These are phyloP conservation scores for Tachina fera DNA, from an alignment of 2,888 invertebrate genomes.

Conservation along the genomic window DNA sequence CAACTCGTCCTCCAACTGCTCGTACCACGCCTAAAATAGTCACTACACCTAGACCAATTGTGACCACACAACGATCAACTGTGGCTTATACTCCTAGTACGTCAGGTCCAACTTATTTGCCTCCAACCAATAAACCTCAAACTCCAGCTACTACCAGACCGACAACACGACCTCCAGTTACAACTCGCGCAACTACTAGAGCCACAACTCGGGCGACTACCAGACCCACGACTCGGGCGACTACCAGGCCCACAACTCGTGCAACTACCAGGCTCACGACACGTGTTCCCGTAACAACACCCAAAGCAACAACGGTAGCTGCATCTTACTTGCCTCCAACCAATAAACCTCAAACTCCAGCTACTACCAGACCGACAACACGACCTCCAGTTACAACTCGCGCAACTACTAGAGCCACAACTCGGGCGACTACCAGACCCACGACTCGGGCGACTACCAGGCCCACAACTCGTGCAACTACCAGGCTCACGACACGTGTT, in stretches of 20 bases:
- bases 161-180: too few species aligned
- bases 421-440: constrained; percentile 28
- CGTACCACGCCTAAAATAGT: too few species aligned
- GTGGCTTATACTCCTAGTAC: too few species aligned
- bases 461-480: constrained; percentile 73
- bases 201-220: too few species aligned
- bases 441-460: constrained; percentile 26
- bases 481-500: constrained; percentile 44
- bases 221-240: constrained; percentile 58
- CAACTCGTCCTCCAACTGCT: constrained; percentile 60
- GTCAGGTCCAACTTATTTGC: constrained; percentile 69
- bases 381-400: constrained; percentile 49
- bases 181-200: too few species aligned
- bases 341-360: constrained; percentile 58
- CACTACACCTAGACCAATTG: constrained; percentile 61
- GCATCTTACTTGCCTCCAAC: constrained; percentile 60
- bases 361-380: constrained; percentile 44
- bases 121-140: constrained; percentile 74
- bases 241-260: constrained; percentile 63
- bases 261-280: constrained; percentile 63
- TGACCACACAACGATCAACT: too few species aligned
- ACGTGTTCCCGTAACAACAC: constrained; percentile 36
- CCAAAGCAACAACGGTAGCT: constrained; percentile 56
- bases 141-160: constrained; percentile 71
- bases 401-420: too few species aligned